Base-by-base conservation (phyloP, 2,797 vertebrate genomes). In the Poliocrania exsul region DNA sequence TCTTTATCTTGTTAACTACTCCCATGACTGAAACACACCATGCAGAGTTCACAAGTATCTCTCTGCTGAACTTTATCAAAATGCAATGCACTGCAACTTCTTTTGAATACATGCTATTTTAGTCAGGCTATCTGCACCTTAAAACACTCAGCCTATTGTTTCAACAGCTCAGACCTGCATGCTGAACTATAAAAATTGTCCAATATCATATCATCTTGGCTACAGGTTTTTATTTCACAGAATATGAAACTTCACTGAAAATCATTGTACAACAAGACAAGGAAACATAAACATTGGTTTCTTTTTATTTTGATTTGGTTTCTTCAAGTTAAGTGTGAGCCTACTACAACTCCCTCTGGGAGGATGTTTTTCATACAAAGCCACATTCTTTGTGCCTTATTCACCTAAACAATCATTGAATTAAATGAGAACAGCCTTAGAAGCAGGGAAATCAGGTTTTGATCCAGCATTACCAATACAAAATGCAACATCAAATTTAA, bases 111-210 rank as follows among this genome's bases (percentile, higher is more conserved):
- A 28, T 0, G 2, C 51, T 70, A 62, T 42, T 86, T 92, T 35
- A 92, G 61, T 58, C 80, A 74, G 81, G 44, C 38, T 94, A 91
- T 89, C 82, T 87, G 61, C 42, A 65, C 81, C 53, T 46, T 25
- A 70, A 71, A 94, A 97, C 95, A 97, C 92, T 95, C 65, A 78
- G 38, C 20, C 80, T 93, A 89, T 97, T 98, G 97, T 97, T 97
- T 84, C 85, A 93, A 73, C 61, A 93, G 83, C 82, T 94, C 62
- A 85, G 67, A 91, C 65, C 74, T 86, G 58, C 54, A 35, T 5
- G 49, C 18, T 61, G 89, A 83, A 47, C 54, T 81, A 65, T 49
- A 95, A 86, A 92, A 95, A 85, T 33, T 61, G 44, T 35, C 67
- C 73, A 93, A 25, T 78, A 96, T 90, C 93, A 16, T 62, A 83